Conservation (phyloP, 2,797 vertebrate species). For the Somateria mollissima region DNA sequence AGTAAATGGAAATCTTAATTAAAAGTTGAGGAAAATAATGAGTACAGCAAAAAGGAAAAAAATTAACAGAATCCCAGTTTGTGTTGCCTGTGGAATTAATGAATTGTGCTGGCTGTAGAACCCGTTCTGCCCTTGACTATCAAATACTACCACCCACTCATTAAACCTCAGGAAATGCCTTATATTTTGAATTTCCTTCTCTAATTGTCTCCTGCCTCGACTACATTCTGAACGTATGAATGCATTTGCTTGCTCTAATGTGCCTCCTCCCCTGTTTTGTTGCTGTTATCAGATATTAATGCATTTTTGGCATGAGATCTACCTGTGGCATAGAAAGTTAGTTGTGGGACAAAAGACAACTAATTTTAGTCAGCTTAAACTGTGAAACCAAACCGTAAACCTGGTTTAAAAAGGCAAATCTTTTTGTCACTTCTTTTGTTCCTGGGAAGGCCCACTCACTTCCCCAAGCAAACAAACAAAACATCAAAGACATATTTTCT, state of each 20-base stretch:
- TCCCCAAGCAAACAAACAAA: neutral
- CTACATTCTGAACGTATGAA: constrained; percentile 19
- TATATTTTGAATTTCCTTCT: constrained; percentile 54
- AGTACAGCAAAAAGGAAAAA: neutral
- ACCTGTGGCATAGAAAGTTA: neutral
- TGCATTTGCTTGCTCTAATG: constrained; percentile 31
- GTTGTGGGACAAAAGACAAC: neutral
- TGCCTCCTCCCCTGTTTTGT: neutral
- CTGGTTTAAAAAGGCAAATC: neutral
- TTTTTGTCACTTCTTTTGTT: neutral
- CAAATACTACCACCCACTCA: constrained; percentile 40
- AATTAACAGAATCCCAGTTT: neutral
- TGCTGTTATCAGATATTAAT: neutral
- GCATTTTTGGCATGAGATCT: neutral
- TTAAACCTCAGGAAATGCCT: constrained; percentile 66
- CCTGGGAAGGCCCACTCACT: neutral
- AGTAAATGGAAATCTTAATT: constrained; percentile 33
- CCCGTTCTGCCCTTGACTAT: constrained; percentile 35
- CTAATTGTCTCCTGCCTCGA: constrained; percentile 51
- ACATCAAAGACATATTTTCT: neutral
- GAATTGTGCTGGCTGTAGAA: constrained; percentile 36
- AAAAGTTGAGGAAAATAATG: neutral
- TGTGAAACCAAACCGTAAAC: neutral
- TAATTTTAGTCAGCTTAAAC: neutral
- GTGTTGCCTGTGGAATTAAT: constrained; percentile 57